A percentile compares a stretch with the other conserved stretches of the same genome.
These are phyloP conservation scores for Coturnix japonica DNA, from an alignment of 2,113 vertebrate genomes.

Conservation along the genomic window DNA sequence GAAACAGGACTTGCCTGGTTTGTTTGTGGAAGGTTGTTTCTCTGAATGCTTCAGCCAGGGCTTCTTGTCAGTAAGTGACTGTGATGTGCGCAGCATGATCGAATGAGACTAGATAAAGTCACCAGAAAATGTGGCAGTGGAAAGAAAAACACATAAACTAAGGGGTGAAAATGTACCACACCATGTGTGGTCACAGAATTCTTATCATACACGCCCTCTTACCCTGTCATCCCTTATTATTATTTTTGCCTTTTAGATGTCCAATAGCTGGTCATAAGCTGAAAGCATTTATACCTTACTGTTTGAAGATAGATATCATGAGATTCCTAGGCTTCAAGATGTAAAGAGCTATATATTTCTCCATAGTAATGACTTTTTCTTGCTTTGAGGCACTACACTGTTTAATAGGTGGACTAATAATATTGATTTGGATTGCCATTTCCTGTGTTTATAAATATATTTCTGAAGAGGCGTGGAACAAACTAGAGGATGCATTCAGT, in stretches of 20 bases:
- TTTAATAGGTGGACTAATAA: not conserved
- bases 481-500: not conserved
- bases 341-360: not conserved
- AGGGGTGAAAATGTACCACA: conserved; percentile 43
- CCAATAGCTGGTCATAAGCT: not conserved
- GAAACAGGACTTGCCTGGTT: conserved; percentile 78
- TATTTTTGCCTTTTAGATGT: conserved; percentile 3
- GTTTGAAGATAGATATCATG: not conserved
- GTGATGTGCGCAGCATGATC: conserved; percentile 70
- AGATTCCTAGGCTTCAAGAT: not conserved
- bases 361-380: not conserved
- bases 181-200: conserved; percentile 59
- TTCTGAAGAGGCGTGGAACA: not conserved
- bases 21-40: conserved; percentile 80
- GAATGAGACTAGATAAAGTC: conserved; percentile 77
- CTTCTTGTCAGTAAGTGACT: conserved; percentile 78
- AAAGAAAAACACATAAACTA: conserved; percentile 68
- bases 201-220: not conserved
- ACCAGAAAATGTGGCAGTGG: conserved; percentile 65
- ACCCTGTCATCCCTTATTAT: not conserved
- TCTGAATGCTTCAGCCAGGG: conserved; percentile 76
- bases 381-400: not conserved
- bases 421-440: not conserved
- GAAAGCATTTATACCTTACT: not conserved
- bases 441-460: not conserved